Percentiles rank a stretch among this genome's conserved stretches.
These are phyloP conservation scores for Cyclargus thomasi DNA, from an alignment of 1,140 invertebrate species.

Conservation along the genomic window DNA sequence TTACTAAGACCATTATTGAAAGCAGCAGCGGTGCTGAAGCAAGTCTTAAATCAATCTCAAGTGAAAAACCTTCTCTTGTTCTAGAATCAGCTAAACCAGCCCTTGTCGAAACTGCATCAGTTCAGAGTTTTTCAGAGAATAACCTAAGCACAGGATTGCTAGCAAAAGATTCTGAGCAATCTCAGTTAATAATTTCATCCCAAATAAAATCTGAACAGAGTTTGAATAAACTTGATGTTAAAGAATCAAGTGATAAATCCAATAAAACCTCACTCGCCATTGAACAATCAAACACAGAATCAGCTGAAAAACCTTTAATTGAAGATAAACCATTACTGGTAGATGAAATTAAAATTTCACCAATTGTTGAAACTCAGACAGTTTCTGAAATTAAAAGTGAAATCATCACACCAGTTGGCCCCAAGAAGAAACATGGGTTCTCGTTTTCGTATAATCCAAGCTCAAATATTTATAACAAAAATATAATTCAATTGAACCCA, in stretches of 20 bases:
- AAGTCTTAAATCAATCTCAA: neutral
- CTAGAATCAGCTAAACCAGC: neutral
- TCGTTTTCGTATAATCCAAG: slow-evolving; percentile 5
- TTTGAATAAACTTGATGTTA: neutral
- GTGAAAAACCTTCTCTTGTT: neutral
- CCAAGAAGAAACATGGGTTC: slow-evolving; percentile 12
- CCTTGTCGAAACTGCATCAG: neutral
- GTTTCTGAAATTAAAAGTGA: neutral
- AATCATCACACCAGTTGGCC: neutral
- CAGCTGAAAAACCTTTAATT: neutral
- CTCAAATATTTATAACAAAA: neutral
- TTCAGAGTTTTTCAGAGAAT: neutral
- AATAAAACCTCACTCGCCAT: neutral
- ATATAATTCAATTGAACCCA: neutral
- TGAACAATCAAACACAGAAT: neutral
- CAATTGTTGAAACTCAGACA: neutral
- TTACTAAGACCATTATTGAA: neutral
- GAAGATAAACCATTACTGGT: neutral
- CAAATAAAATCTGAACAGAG: neutral
- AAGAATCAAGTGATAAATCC: neutral
- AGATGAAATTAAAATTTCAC: neutral
- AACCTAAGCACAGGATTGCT: neutral
- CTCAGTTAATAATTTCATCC: neutral
- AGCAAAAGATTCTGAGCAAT: neutral
- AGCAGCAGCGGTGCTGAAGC: neutral